phyloP scores from a whole-genome alignment of 2,113 vertebrate genomes.

The Peromyscus polionotus region DNA sequence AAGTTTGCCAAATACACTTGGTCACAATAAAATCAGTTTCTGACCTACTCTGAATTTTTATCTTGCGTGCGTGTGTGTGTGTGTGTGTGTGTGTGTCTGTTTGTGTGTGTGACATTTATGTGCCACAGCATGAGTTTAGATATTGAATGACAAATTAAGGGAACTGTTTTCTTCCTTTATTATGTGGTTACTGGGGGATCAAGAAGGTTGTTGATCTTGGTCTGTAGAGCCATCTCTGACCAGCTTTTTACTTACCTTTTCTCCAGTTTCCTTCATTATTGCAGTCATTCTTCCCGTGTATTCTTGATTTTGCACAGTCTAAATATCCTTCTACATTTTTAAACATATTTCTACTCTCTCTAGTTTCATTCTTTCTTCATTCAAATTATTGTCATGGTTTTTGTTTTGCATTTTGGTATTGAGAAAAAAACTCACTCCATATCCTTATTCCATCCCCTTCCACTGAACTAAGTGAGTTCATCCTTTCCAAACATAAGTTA shows the following conservation, averaged over 20 bases:
- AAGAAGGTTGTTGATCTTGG: no score
- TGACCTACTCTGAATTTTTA: background rate
- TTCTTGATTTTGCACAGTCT: background rate
- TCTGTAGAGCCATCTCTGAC: no score
- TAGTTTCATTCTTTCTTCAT: background rate
- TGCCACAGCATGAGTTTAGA: background rate
- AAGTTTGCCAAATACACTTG: background rate
- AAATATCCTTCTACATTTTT: background rate
- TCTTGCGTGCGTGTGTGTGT: no score
- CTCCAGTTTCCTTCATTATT: background rate
- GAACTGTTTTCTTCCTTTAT: no score
- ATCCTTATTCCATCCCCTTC: background rate
- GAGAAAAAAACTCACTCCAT: background rate
- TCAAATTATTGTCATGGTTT: background rate
- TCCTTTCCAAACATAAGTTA: background rate
- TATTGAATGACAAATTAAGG: background rate
- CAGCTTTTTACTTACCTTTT: background rate
- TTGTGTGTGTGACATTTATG: background rate
- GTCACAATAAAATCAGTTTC: background rate
- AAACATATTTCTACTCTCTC: background rate
- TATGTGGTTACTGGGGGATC: no score
- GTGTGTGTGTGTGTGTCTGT: background rate
- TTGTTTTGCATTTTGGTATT: background rate
- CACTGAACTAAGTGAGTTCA: background rate
- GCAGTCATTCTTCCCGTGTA: background rate